Evolutionary conservation across 2,888 invertebrate genomes (phyloP), one percentile per base, ranked within the genome.

Genomic region (Leptogaster cylindrica): DNA sequence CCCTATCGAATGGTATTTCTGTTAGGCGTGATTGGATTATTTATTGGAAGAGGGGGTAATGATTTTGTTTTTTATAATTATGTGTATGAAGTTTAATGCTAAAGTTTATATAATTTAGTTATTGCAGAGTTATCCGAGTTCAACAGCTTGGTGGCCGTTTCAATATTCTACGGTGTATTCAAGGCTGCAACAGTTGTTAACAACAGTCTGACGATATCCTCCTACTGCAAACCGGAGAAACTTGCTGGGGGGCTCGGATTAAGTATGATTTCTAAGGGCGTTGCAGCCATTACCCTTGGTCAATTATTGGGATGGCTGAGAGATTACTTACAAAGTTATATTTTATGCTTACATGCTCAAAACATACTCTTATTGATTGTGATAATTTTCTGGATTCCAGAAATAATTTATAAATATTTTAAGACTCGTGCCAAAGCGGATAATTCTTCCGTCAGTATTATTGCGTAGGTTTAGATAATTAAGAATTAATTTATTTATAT

Each of bases 171-270:
- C 73, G 90, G 90, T n/a, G 86, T 88, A 73, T 84, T 88, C 20
- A 85, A 91, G 71, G 89, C 91, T 55, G 86, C 88, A 74, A 86
- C 89, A 0, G 87, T 91, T n/a, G 87, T 90, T 1, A 88, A 88
- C 70, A 87, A 89, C 74, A 89, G 89, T 75, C 82, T 90, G 41
- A 86, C 88, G 0, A 85, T 90, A 52, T 87, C 89, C 0, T 88
- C 88, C 71, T 83, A 88, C 74, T 87, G 86, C 71, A 81, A 82
- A 10, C 82, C 85, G 69, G 87, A 82, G 6, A 83, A 84, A 72
- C 74, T 90, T 0, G 87, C 90, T 0, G 87, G 89, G 0, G 90
- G 89, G 0, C 83, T 90, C 2, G 90, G 90, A 0, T 81, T 90
- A 1, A 89, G 88, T 71, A 90, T 90, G 90, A 82, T 90, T 51